These are phyloP conservation scores for Picus viridis DNA, from an alignment of 2,797 vertebrate genomes.

Conservation along the genomic window DNA sequence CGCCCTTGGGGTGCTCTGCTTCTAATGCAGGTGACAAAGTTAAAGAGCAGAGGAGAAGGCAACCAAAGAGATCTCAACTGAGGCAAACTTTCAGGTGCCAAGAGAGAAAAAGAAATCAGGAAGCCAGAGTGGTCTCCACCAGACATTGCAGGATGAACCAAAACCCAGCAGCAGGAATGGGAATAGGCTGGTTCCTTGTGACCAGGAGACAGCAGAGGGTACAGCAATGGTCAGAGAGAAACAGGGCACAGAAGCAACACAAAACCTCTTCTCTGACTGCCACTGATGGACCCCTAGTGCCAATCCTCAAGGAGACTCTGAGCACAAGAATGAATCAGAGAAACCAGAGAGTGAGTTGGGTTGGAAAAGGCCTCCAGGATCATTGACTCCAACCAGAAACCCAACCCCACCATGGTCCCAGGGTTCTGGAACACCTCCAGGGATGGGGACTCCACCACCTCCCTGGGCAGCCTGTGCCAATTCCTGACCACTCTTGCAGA, in stretches of 20 bases:
- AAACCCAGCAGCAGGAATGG: neutral
- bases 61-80: neutral
- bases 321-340: neutral
- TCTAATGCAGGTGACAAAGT: neutral
- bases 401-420: too few species aligned
- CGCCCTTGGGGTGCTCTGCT: neutral
- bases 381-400: too few species aligned
- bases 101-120: neutral
- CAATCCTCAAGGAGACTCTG: neutral
- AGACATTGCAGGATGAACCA: neutral
- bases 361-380: too few species aligned
- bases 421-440: too few species aligned
- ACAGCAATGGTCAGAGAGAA: neutral
- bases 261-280: neutral
- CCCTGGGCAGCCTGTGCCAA: too few species aligned
- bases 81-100: neutral
- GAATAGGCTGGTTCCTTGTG: neutral
- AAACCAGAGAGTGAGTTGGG: too few species aligned
- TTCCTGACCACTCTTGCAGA: too few species aligned
- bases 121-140: neutral
- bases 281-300: neutral
- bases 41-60: neutral
- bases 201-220: neutral
- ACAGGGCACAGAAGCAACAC: neutral
- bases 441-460: too few species aligned